These are phyloP conservation scores for Lagopus muta DNA, from an alignment of 2,113 vertebrate genomes.

Conservation along the genomic window DNA sequence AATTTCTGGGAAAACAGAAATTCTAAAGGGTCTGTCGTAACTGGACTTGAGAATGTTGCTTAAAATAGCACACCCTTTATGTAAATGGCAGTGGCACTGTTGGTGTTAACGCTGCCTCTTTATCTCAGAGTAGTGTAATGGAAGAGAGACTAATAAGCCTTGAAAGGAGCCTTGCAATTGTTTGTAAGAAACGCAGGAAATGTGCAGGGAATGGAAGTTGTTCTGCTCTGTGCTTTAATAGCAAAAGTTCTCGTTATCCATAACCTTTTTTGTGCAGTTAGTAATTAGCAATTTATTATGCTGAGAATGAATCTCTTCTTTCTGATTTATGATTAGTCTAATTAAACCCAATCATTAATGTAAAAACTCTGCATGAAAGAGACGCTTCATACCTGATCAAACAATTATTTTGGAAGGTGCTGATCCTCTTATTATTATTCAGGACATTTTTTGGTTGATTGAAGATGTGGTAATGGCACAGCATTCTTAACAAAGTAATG, in stretches of 20 bases:
- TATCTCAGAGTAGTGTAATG: not conserved
- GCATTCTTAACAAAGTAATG: constrained; percentile 47
- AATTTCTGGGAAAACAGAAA: not conserved
- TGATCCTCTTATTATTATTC: constrained; percentile 46
- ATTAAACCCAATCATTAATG: constrained; percentile 57
- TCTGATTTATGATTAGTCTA: constrained; percentile 42
- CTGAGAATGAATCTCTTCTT: not conserved
- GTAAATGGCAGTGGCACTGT: not conserved
- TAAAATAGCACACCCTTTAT: not conserved
- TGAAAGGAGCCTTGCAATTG: not conserved
- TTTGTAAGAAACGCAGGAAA: constrained; percentile 23
- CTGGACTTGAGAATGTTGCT: not conserved
- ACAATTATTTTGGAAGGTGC: constrained; percentile 58
- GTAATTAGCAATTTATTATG: constrained; percentile 56
- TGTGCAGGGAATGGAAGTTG: not conserved
- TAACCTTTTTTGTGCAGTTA: not conserved
- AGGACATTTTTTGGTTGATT: constrained; percentile 15
- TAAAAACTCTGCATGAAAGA: constrained; percentile 30
- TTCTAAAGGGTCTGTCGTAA: not conserved
- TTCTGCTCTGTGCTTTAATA: constrained; percentile 3
- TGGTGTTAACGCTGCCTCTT: not conserved
- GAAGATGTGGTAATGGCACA: not conserved
- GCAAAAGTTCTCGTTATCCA: not conserved
- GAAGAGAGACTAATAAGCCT: constrained; percentile 13
- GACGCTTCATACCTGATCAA: constrained; percentile 44